Evolutionary conservation across 2,113 vertebrate genomes (phyloP).

Genomic region (Tragelaphus scriptus): DNA sequence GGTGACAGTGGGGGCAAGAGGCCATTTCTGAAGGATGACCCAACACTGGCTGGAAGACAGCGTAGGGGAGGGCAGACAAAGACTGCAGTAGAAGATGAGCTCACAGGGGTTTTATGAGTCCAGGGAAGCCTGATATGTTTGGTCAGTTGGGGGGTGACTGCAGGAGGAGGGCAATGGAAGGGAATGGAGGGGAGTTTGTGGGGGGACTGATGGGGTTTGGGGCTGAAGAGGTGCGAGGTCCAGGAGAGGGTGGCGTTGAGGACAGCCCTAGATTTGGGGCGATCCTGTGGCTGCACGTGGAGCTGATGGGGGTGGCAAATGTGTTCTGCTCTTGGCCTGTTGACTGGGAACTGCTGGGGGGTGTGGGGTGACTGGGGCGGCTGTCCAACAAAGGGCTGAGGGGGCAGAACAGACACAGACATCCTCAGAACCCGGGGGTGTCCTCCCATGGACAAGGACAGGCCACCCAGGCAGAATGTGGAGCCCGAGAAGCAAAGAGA

Average conservation of each 20-base stretch:
- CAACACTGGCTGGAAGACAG: neutral
- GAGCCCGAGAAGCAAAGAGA: neutral
- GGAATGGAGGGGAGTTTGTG: neutral
- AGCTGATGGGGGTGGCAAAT: neutral
- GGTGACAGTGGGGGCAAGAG: too few relatives aligned
- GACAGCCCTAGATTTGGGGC: neutral
- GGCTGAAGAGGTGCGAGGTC: neutral
- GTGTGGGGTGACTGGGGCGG: neutral
- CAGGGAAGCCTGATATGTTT: neutral
- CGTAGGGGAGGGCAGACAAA: neutral
- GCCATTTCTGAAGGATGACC: neutral
- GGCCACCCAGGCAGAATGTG: neutral
- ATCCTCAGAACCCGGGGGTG: neutral
- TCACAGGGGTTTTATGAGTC: neutral
- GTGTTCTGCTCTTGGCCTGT: neutral
- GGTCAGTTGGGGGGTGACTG: neutral
- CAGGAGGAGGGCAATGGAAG: neutral
- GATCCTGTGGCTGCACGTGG: neutral
- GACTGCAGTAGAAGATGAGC: neutral
- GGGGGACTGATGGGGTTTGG: neutral
- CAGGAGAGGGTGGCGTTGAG: neutral
- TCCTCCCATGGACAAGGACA: neutral
- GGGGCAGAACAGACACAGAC: neutral
- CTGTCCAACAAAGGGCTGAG: neutral
- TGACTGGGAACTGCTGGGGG: neutral